Evolutionary conservation across 1,140 invertebrate genomes (phyloP), one percentile per base, ranked within the genome.

Genomic region (Heliothis virescens): DNA sequence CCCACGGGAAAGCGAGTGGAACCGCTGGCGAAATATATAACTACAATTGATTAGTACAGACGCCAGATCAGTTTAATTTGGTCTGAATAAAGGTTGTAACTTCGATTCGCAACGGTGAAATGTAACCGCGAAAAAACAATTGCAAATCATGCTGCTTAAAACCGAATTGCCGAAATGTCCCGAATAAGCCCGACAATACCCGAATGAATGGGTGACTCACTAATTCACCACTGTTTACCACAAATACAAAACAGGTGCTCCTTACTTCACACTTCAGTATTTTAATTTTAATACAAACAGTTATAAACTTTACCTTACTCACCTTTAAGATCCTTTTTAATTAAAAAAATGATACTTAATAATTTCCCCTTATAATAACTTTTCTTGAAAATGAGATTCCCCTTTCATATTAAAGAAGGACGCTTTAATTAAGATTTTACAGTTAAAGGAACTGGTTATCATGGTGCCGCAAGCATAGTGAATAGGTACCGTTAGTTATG

Each of bases 181-280:
- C 77, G 74, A 80, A 15, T 48, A 60, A 13, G n/a, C 34, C 53
- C 81, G 78, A 83, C 5, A 18, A 29, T 47, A 16, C 53, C 67
- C 55, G 34, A 41, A 41, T 59, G 78, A 73, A 47, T n/a, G 21
- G 18, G 50, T 85, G 83, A 85, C 65, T 85, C 83, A 85, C 18
- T 3, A 55, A 59, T 41, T 9, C 15, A 41, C 13, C 16, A 69
- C 21, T 41, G 34, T 9, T 41, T 9, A 41, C 34, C 34, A 41
- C 34, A 41, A 9, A 41, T 41, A 9, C 34, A 34, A 21, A 48
- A 67, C 79, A 85, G 84, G 84, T 85, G 84, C 65, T 85, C 83
- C 83, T 81, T 60, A n/a, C 41, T 15, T 79, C 48, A 55, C 57
- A 78, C 50, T 71, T 29, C 7, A 50, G 12, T 63, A 9, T 47